Percentiles rank a stretch among this genome's conserved stretches.
Conservation (phyloP, 2,888 invertebrate species). For the Mesodorylaimus sp. region DNA sequence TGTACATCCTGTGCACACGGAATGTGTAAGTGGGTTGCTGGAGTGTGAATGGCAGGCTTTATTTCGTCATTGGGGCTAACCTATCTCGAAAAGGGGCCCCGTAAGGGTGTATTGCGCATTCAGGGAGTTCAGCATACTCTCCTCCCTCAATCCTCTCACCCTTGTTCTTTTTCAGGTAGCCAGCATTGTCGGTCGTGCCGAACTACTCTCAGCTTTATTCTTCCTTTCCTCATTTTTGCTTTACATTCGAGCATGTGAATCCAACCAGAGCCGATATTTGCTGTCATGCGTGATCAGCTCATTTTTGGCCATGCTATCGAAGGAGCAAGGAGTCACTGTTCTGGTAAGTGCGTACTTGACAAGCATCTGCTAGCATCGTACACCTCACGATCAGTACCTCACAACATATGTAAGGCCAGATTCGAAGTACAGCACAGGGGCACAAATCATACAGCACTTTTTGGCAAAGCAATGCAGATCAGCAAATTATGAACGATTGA, state of each 20-base stretch:
- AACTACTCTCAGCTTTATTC: constrained; percentile 60
- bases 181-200: constrained; percentile 77
- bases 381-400: not conserved
- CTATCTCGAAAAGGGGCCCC: too few species aligned
- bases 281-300: not conserved
- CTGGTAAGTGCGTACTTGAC: constrained; percentile 44
- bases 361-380: not conserved
- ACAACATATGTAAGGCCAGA: too few species aligned
- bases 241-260: not conserved
- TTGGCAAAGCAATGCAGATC: too few species aligned
- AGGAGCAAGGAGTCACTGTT: constrained; percentile 77
- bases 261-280: not conserved
- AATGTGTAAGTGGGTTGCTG: constrained; percentile 52
- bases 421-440: too few species aligned
- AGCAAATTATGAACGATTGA: too few species aligned
- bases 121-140: too few species aligned
- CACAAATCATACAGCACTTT: too few species aligned
- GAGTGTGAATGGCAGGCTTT: too few species aligned
- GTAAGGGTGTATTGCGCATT: too few species aligned
- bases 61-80: too few species aligned
- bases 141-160: too few species aligned
- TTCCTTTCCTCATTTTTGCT: constrained; percentile 40
- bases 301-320: constrained; percentile 53
- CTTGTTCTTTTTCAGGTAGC: constrained; percentile 45
- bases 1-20: constrained; percentile 77